Evolutionary conservation across 2,888 invertebrate genomes (phyloP).

Genomic region (Perizoma flavofasciatum): DNA sequence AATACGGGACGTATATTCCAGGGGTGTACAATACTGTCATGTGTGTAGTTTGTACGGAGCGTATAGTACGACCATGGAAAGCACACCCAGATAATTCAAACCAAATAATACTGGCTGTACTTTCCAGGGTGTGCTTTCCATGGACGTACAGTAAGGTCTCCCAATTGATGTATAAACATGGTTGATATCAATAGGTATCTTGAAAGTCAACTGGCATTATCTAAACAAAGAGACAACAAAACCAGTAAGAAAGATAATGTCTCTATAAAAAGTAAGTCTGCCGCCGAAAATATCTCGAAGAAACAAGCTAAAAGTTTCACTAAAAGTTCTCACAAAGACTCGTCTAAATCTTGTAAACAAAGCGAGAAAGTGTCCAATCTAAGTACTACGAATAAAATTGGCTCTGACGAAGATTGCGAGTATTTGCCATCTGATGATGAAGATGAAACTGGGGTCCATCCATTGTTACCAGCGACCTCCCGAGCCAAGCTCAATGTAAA

Average conservation of each 20-base stretch:
- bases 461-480: conserved; percentile 42
- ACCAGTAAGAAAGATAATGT: conserved; percentile 48
- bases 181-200: conserved; percentile 76
- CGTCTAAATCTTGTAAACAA: conserved; percentile 22
- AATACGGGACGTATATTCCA: no score
- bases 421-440: conserved; percentile 68
- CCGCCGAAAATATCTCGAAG: conserved; percentile 66
- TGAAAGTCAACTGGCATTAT: conserved; percentile 68
- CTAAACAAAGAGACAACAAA: conserved; percentile 61
- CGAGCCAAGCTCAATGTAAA: conserved; percentile 58
- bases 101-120: no score
- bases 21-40: no score
- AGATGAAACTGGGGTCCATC: conserved; percentile 41
- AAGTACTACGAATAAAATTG: conserved; percentile 39
- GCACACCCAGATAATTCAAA: no score
- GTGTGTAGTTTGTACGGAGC: no score
- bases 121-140: no score
- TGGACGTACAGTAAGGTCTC: no score
- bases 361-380: conserved; percentile 29
- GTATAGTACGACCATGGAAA: no score
- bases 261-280: conserved; percentile 64
- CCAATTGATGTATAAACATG: conserved; percentile 46
- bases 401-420: conserved; percentile 59
- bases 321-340: conserved; percentile 40
- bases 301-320: conserved; percentile 61